These are phyloP conservation scores for Amblyopsis hoosieri DNA, from an alignment of 2,797 vertebrate species.

Conservation along the genomic window DNA sequence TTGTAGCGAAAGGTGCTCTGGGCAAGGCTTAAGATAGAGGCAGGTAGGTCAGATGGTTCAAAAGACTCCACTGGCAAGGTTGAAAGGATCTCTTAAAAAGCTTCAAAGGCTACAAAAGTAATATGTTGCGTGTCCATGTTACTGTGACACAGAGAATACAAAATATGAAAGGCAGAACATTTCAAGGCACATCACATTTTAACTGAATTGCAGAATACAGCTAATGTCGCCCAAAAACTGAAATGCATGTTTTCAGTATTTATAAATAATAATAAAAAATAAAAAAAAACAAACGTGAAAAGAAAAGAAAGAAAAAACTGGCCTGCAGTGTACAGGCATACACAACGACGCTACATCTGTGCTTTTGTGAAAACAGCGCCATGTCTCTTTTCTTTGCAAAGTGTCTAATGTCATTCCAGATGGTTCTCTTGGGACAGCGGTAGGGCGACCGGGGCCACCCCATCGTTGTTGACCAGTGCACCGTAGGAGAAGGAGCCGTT, in stretches of 20 bases:
- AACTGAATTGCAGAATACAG: too few relatives aligned
- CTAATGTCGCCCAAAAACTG: too few relatives aligned
- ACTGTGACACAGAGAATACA: neutral
- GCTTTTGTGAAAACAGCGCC: too few relatives aligned
- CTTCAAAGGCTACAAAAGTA: too few relatives aligned
- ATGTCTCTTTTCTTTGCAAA: neutral
- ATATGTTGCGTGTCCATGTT: too few relatives aligned
- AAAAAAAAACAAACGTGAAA: too few relatives aligned
- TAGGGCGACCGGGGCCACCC: slow-evolving; percentile 77
- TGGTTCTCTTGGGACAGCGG: slow-evolving; percentile 77
- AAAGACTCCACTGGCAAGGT: slow-evolving; percentile 46
- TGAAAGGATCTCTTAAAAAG: neutral
- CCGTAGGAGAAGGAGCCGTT: slow-evolving; percentile 93
- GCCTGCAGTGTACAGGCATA: too few relatives aligned
- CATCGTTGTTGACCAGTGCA: slow-evolving; percentile 89
- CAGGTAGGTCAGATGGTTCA: slow-evolving; percentile 19
- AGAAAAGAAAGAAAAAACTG: too few relatives aligned
- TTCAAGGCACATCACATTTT: slow-evolving; percentile 28
- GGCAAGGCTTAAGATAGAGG: slow-evolving; percentile 15
- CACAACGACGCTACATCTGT: too few relatives aligned
- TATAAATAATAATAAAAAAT: too few relatives aligned
- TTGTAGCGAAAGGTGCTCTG: slow-evolving; percentile 26
- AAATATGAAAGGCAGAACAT: slow-evolving; percentile 6
- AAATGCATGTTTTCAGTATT: too few relatives aligned
- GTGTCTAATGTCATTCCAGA: too few relatives aligned